Base-by-base conservation (phyloP, 1,140 invertebrate genomes). In the Brachionus sp. region DNA sequence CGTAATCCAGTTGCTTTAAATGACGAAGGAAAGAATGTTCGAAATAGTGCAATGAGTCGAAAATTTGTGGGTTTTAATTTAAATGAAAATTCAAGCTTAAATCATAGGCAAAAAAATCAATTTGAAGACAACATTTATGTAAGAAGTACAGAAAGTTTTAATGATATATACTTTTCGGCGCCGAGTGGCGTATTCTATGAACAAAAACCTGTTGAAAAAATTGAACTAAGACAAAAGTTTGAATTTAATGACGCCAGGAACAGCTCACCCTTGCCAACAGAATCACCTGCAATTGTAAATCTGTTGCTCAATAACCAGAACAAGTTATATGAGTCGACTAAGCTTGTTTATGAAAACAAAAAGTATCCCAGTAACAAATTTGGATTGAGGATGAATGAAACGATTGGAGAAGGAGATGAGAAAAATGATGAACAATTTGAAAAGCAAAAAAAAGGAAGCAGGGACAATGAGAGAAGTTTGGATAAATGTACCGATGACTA, bases 1-100 rank as follows among this genome's bases (percentile, higher is more conserved):
- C 25, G 33, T 0, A 35, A 39, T 7, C 33, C 33, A 13, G 33
- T 23, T 39, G 35, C 37, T 13, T 19, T 37, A 1, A 33, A 33
- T 4, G 25, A 70, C 7, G 66, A 70, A 16, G 66, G n/a, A 0
- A 42, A 16, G 39, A 70, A 70, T 39, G 13, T 39, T 16, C 35
- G 66, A 5, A 70, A 70, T 70, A 70, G 33, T 5, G 35, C 33
- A 9, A 39, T n/a, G 33, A 37, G 6, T 39, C 13, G 66, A 16
- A 70, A 70, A 70, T 70, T 70, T 70, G 16, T 70, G 12, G 66
- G 66, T 39, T 70, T 70, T 70, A 70, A 70, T 39, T 37, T 70
- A 6, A 70, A 35, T 4, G 66, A 70, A 37, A 70, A 39, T 70
- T 13, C 35, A 13, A 35, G 7, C 5, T 37, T 70, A 7, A 42